Base-by-base conservation (phyloP, 2,113 vertebrate genomes). In the Heloderma charlesbogerti region DNA sequence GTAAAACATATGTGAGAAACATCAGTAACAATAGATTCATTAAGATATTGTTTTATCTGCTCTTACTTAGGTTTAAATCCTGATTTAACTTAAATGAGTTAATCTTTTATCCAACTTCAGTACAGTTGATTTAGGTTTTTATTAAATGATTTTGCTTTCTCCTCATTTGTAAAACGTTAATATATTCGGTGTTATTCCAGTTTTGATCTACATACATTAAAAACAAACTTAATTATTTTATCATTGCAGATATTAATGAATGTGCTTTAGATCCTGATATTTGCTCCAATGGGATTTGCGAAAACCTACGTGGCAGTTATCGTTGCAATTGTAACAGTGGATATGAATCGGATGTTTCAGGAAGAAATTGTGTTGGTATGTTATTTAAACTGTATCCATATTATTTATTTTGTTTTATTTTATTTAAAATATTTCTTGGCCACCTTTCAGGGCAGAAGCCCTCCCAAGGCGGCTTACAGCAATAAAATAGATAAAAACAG, bases 201-300 rank as follows among this genome's bases (percentile, higher is more conserved):
- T 3, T 25, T 16, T 92, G 9, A 2, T 79, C 51, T 29, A 34
- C 31, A 3, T 29, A 20, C 72, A 27, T 66, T 66, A 82, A 2
- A 34, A 25, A 82, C 2, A 34, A 25, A 82, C 2, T 86, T 5
- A 40, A 3, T 40, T 92, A 13, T 90, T 80, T 84, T 94, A 71
- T 80, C 92, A 43, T 89, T 95, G 13, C 94, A 98, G 98, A 98
- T 92, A 98, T 98, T 82, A 98, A 98, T 9, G 98, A 98, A 89
- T 98, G 98, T 94, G 97, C 96, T 43, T 92, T 98, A 95, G 97
- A 98, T 94, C 97, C 97, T 88, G 97, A 97, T 48, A 97, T 98
- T 95, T 98, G 98, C 85, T 88, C 96, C 51, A 97, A 97, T 90
- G 98, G 98, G 48, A 89, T 97, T 79, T 98, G 98, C 95, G 97